Percentiles rank a stretch among this genome's conserved stretches.
Conservation (phyloP, 2,113 vertebrate species). For the Ammodytes dubius region DNA sequence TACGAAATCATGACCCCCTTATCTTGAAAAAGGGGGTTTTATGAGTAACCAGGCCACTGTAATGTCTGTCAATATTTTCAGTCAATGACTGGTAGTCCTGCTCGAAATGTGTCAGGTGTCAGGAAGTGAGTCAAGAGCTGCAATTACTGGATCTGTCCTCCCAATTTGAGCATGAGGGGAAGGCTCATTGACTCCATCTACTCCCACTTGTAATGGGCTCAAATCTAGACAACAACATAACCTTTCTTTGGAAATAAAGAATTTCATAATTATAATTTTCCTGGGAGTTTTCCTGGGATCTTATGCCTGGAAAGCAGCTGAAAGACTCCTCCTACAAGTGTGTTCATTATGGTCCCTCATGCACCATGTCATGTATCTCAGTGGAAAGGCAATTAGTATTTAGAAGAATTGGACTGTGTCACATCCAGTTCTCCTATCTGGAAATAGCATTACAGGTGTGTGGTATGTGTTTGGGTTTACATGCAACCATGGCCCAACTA, state of each 20-base stretch:
- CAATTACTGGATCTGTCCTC: neutral
- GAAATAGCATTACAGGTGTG: slow-evolving; percentile 4
- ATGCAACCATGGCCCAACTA: neutral
- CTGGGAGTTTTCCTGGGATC: neutral
- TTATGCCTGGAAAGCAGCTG: neutral
- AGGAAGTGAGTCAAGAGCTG: slow-evolving; percentile 47
- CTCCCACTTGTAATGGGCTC: neutral
- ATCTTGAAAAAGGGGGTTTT: neutral
- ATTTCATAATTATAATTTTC: neutral
- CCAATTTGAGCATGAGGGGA: neutral
- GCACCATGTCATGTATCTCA: neutral
- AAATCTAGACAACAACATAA: neutral
- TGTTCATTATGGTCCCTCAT: neutral
- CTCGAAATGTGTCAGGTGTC: slow-evolving; percentile 1
- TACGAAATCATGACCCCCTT: neutral
- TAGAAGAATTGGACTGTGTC: slow-evolving; percentile 19
- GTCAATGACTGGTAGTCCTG: neutral
- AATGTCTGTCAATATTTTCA: neutral
- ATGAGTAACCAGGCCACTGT: neutral
- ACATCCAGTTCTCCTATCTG: slow-evolving; percentile 20
- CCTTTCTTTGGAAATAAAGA: neutral
- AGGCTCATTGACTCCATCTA: neutral
- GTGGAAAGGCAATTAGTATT: neutral
- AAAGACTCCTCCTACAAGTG: neutral
- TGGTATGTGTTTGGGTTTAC: slow-evolving; percentile 23